phyloP scores from a whole-genome alignment of 2,888 invertebrate genomes.

The Cataglyphis rosenhaueri region DNA sequence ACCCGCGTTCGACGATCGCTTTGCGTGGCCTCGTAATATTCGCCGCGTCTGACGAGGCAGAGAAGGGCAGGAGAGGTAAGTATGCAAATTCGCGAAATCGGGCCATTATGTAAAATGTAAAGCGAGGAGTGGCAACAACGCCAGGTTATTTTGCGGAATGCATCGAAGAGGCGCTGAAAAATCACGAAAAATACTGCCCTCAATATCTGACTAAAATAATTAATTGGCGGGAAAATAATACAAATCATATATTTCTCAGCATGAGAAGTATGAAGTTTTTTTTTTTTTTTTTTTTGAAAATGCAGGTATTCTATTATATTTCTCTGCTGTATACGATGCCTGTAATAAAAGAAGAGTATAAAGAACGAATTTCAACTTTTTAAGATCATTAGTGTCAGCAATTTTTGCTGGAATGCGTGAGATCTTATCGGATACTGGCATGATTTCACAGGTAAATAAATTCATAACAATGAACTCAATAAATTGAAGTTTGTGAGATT shows the following conservation, averaged over 20 bases:
- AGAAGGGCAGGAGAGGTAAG: background rate
- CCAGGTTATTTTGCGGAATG: constrained; percentile 32
- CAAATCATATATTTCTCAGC: background rate
- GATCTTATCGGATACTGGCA: constrained; percentile 19
- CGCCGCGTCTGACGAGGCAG: background rate
- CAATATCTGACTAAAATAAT: background rate
- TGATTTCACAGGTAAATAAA: constrained; percentile 32
- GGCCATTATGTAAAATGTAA: constrained; percentile 47
- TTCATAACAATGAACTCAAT: constrained; percentile 49
- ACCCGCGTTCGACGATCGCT: constrained; percentile 29
- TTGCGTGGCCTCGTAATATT: constrained; percentile 19
- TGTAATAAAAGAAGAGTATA: background rate
- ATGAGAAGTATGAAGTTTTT: background rate
- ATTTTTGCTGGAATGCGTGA: background rate
- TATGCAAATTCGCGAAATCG: constrained; percentile 47
- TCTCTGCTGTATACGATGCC: no score
- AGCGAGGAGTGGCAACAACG: constrained; percentile 31
- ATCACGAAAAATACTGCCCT: background rate
- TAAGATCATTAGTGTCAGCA: constrained; percentile 14
- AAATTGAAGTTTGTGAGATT: constrained; percentile 44
- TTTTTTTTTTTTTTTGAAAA: background rate
- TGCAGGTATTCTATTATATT: background rate
- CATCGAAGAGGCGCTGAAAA: constrained; percentile 15
- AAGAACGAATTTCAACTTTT: background rate
- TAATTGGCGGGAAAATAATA: background rate